Evolutionary conservation across 1,140 invertebrate genomes (phyloP).

Genomic region (Nasonia vitripennis): DNA sequence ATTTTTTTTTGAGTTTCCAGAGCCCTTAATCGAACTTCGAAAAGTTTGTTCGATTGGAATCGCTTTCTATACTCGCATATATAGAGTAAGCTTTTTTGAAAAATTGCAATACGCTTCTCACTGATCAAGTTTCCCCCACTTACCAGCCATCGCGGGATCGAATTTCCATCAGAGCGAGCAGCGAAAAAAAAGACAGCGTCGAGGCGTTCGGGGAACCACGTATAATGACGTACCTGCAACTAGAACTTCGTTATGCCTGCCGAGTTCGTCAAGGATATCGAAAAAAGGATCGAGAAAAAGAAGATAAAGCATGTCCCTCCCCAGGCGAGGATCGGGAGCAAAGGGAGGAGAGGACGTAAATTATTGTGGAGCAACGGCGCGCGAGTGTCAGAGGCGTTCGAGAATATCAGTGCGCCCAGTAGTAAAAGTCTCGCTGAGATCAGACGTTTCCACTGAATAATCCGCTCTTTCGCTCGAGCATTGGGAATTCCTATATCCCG

Average conservation of each 20-base stretch:
- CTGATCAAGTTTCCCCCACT: no score
- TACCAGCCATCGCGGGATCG: not conserved
- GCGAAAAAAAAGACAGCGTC: not conserved
- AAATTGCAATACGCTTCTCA: not conserved
- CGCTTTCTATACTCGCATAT: no score
- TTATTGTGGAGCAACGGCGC: constrained; percentile 4
- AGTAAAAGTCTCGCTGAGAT: constrained; percentile 14
- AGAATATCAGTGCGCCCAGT: not conserved
- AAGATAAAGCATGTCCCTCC: not conserved
- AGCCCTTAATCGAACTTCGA: no score
- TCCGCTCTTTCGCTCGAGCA: not conserved
- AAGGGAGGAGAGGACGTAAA: constrained; percentile 6
- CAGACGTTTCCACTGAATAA: constrained; percentile 11
- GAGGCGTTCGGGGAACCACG: not conserved
- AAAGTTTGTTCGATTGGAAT: not conserved
- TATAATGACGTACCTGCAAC: not conserved
- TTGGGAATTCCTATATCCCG: not conserved
- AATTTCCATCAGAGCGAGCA: not conserved
- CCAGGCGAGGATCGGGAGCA: not conserved
- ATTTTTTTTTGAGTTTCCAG: not conserved
- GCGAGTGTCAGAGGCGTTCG: constrained; percentile 3
- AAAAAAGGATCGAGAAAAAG: not conserved
- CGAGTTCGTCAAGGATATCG: constrained; percentile 4
- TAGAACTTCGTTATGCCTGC: not conserved
- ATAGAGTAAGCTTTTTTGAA: not conserved